phyloP scores from a whole-genome alignment of 2,888 invertebrate species.

The Sipha maydis region DNA sequence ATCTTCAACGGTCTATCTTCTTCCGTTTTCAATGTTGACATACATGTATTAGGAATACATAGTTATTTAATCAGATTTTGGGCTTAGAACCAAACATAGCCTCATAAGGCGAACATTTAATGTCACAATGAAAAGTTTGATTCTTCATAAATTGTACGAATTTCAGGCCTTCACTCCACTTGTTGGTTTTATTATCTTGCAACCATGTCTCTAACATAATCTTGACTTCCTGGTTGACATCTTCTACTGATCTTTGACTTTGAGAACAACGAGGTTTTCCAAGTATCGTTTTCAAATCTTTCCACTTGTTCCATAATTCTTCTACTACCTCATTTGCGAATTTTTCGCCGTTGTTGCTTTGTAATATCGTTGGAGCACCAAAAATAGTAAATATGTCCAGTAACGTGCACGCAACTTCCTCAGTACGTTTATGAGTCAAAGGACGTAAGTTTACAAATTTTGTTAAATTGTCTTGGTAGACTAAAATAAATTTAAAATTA shows the following conservation, averaged over 20 bases:
- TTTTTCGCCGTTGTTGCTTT: conserved; percentile 65
- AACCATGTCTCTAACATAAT: background rate
- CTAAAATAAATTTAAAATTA: conserved; percentile 65
- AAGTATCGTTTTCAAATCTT: background rate
- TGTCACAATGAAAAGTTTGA: background rate
- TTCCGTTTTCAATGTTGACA: background rate
- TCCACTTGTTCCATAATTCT: background rate
- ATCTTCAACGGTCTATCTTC: background rate
- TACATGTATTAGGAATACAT: background rate
- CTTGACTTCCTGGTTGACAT: background rate
- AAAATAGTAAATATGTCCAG: conserved; percentile 63
- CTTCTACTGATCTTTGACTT: background rate
- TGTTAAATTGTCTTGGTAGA: conserved; percentile 67
- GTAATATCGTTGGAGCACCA: conserved; percentile 64
- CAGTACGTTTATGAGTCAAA: conserved; percentile 65
- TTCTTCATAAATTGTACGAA: too few relatives aligned
- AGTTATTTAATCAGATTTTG: background rate
- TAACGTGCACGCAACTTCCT: conserved; percentile 65
- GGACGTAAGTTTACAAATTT: conserved; percentile 66
- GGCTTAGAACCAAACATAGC: background rate
- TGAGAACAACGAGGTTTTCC: background rate
- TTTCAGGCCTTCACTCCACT: too few relatives aligned
- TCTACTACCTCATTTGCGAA: conserved; percentile 61
- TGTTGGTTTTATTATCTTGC: too few relatives aligned
- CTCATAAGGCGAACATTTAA: background rate